Evolutionary conservation across 2,113 vertebrate species (phyloP).

Genomic region (Bufo gargarizans): DNA sequence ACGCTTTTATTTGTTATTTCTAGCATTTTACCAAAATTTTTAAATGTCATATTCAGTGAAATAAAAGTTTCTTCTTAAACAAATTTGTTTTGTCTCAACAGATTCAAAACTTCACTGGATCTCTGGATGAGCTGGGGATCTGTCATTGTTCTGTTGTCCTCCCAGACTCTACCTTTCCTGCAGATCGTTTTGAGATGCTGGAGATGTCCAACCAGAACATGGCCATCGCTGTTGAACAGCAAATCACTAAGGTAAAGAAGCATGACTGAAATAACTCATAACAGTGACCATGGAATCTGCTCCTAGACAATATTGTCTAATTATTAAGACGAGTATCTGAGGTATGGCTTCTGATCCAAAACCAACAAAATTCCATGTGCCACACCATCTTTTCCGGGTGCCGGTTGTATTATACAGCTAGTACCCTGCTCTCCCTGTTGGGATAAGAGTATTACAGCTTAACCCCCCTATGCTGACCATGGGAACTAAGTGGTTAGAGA

Average conservation of each 20-base stretch:
- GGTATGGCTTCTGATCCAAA: too few species aligned
- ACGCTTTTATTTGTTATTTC: neutral
- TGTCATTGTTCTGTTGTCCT: constrained; percentile 2
- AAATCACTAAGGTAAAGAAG: constrained; percentile 26
- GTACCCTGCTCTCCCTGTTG: too few species aligned
- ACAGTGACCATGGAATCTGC: neutral
- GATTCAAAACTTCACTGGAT: neutral
- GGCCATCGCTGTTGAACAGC: neutral
- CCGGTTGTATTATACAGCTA: too few species aligned
- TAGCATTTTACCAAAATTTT: neutral
- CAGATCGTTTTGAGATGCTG: neutral
- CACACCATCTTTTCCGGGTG: too few species aligned
- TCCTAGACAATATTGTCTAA: neutral
- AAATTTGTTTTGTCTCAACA: neutral
- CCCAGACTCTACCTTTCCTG: constrained; percentile 31
- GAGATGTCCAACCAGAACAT: neutral
- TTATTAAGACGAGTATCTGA: neutral
- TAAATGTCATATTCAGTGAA: neutral
- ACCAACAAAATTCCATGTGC: too few species aligned
- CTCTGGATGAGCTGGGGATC: neutral
- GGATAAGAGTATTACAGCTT: too few species aligned
- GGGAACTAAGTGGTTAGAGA: too few species aligned
- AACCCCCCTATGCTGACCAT: too few species aligned
- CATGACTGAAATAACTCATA: neutral
- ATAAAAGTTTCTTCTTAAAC: neutral